phyloP scores from a whole-genome alignment of 1,140 invertebrate species.

The Zophobas morio region DNA sequence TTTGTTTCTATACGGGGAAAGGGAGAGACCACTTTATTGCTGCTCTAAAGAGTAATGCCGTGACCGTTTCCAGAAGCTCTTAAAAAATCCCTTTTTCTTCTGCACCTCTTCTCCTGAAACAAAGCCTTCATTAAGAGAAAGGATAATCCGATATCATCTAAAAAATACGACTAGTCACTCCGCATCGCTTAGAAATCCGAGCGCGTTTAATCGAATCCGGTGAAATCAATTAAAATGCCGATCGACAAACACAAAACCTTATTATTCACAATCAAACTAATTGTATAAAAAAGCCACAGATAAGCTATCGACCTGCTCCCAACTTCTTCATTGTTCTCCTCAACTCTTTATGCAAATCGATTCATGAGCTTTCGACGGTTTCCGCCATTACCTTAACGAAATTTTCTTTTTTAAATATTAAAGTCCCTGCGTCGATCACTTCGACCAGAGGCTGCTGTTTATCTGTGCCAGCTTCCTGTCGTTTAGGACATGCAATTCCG shows the following conservation, averaged over 20 bases:
- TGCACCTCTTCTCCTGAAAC: conserved; percentile 79
- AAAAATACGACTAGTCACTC: background rate
- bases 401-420: conserved; percentile 4
- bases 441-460: background rate
- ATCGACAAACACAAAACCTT: conserved; percentile 25
- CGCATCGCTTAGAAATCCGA: background rate
- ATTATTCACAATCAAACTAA: conserved; percentile 40
- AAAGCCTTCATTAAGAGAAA: conserved; percentile 15
- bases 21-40: conserved; percentile 68
- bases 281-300: conserved; percentile 13
- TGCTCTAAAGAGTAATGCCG: conserved; percentile 87
- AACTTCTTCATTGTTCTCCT: conserved; percentile 20
- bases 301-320: conserved; percentile 32
- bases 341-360: conserved; percentile 22
- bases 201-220: background rate
- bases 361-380: conserved; percentile 17
- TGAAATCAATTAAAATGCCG: conserved; percentile 13
- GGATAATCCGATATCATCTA: background rate
- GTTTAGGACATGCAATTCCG: too few species aligned
- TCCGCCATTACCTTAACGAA: background rate
- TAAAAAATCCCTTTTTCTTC: conserved; percentile 88
- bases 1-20: conserved; percentile 34
- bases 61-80: conserved; percentile 86
- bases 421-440: conserved; percentile 3
- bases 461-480: too few species aligned